These are phyloP conservation scores for Tethea ocularis DNA, from an alignment of 2,888 invertebrate species.

Conservation along the genomic window DNA sequence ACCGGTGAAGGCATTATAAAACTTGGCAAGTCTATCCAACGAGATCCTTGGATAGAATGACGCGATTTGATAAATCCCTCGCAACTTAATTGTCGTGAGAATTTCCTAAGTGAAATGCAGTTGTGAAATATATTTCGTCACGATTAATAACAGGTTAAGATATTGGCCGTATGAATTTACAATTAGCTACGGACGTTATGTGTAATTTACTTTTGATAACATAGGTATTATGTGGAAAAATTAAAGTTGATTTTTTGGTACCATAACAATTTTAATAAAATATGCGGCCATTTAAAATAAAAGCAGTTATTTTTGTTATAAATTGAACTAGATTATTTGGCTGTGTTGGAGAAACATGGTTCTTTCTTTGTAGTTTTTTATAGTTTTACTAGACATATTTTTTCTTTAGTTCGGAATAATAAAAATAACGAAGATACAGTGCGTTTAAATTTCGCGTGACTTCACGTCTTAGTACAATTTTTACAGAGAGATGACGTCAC, in stretches of 20 bases:
- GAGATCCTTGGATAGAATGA: not conserved
- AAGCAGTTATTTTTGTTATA: not conserved
- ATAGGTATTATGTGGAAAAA: constrained; percentile 26
- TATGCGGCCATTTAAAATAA: not conserved
- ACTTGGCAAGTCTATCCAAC: not conserved
- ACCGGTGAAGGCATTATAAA: not conserved
- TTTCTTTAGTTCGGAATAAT: too few relatives aligned
- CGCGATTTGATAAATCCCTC: not conserved
- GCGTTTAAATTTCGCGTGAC: too few relatives aligned
- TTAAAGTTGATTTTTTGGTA: constrained; percentile 16
- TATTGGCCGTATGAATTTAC: constrained; percentile 43
- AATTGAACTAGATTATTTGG: not conserved
- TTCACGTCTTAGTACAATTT: too few relatives aligned
- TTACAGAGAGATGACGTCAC: too few relatives aligned
- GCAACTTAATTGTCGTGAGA: constrained; percentile 44
- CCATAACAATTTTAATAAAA: constrained; percentile 23
- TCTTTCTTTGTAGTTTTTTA: too few relatives aligned
- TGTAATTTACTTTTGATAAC: constrained; percentile 35
- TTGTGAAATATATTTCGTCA: constrained; percentile 45
- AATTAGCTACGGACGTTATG: constrained; percentile 32
- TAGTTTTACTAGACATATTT: too few relatives aligned
- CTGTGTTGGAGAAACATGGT: too few relatives aligned
- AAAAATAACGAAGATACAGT: too few relatives aligned
- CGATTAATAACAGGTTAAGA: constrained; percentile 48
- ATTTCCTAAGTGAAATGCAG: constrained; percentile 40